These are phyloP conservation scores for Melanocharis versteri DNA, from an alignment of 2,113 vertebrate species.

Conservation along the genomic window DNA sequence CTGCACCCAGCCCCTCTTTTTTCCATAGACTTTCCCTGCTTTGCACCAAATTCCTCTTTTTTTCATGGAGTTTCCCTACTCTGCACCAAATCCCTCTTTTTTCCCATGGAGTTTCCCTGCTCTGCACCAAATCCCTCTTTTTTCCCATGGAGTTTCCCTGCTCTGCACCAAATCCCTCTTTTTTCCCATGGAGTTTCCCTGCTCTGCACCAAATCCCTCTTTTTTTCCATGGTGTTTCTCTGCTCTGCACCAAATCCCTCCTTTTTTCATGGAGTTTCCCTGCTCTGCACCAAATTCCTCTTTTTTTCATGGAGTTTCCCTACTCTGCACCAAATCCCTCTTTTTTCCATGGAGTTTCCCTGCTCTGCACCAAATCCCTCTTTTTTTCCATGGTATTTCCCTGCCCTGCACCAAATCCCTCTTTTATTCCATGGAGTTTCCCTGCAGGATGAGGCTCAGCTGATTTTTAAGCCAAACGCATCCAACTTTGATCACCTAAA, in stretches of 20 bases:
- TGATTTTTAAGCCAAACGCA: background rate
- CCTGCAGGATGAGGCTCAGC: accelerated
- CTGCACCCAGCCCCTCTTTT: background rate
- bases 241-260: background rate
- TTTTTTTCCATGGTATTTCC: background rate
- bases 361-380: background rate
- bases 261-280: no score
- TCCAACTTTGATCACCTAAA: accelerated
- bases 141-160: accelerated
- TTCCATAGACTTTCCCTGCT: accelerated
- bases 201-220: background rate
- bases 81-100: background rate
- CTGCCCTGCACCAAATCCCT: background rate
- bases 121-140: background rate
- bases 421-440: background rate
- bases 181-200: background rate
- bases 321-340: background rate
- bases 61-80: accelerated
- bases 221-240: background rate
- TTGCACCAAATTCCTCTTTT: accelerated
- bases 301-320: background rate
- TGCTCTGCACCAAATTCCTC: no score
- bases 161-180: background rate
- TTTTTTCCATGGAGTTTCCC: background rate
- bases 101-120: accelerated